phyloP scores from a whole-genome alignment of 92 coral and sea anemone genomes.

The Zoanthus sociatus region DNA sequence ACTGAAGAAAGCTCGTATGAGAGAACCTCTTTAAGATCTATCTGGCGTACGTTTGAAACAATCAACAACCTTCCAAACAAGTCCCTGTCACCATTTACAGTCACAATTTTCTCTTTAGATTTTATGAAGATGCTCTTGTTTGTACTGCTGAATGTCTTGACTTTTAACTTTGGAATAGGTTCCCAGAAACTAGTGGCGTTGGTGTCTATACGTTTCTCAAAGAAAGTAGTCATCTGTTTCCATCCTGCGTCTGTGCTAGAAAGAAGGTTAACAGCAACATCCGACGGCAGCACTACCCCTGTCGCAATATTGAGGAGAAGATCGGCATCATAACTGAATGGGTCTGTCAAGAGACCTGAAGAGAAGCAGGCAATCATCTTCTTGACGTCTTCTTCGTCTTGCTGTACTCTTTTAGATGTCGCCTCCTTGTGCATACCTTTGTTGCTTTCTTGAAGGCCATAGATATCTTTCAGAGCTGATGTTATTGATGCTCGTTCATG shows the following conservation, averaged over 20 bases:
- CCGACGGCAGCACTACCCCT: slow-evolving; percentile 63
- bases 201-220: slow-evolving; percentile 50
- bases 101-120: too few relatives aligned
- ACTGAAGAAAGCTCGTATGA: too few relatives aligned
- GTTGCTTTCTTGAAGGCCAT: slow-evolving; percentile 45
- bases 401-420: slow-evolving; percentile 29
- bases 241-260: slow-evolving; percentile 8
- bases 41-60: too few relatives aligned
- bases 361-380: slow-evolving; percentile 19
- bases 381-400: slow-evolving; percentile 53
- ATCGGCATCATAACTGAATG: slow-evolving; percentile 31
- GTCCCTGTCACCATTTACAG: too few relatives aligned
- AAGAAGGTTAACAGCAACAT: slow-evolving; percentile 49
- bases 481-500: slow-evolving; percentile 29
- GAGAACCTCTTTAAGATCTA: too few relatives aligned
- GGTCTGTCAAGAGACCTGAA: slow-evolving; percentile 40
- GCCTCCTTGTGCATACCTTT: slow-evolving; percentile 54
- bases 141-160: too few relatives aligned
- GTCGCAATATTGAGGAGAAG: slow-evolving; percentile 57
- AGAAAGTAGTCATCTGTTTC: slow-evolving; percentile 43
- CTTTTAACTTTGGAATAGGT: slow-evolving; percentile 13
- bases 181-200: slow-evolving; percentile 58
- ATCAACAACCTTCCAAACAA: too few relatives aligned
- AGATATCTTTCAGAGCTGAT: slow-evolving; percentile 48
- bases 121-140: too few relatives aligned